These are phyloP conservation scores for Nysson spinosus DNA, from an alignment of 2,888 invertebrate species.

Conservation along the genomic window DNA sequence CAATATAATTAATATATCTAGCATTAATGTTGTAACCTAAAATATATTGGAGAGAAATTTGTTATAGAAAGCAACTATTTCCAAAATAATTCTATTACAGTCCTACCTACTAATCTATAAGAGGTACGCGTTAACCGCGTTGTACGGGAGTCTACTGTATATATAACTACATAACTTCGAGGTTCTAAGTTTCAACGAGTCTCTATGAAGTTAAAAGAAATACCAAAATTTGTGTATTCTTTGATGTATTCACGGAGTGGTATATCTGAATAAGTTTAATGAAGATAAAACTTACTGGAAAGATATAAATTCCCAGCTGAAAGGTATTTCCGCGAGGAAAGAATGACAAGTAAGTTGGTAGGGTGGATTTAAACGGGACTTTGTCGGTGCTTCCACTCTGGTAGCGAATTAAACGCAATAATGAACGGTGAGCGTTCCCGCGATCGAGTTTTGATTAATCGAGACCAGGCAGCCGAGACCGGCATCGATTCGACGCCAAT, in stretches of 20 bases:
- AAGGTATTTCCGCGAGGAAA: not conserved
- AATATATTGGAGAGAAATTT: too few species aligned
- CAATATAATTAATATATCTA: too few species aligned
- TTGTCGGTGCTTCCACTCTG: slow-evolving; percentile 31
- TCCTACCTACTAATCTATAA: too few species aligned
- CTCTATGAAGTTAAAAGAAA: too few species aligned
- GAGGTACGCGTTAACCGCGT: too few species aligned
- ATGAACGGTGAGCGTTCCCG: slow-evolving; percentile 50
- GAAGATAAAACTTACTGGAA: not conserved
- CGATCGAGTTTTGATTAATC: slow-evolving; percentile 69
- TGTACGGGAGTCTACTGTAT: too few species aligned
- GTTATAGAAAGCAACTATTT: too few species aligned
- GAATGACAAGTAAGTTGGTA: slow-evolving; percentile 13
- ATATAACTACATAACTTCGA: too few species aligned
- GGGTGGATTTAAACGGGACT: slow-evolving; percentile 39
- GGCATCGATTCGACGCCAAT: slow-evolving; percentile 63
- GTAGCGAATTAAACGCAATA: slow-evolving; percentile 49
- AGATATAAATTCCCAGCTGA: not conserved
- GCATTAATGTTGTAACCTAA: too few species aligned
- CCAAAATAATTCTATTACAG: too few species aligned
- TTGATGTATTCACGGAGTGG: not conserved
- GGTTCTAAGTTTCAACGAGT: too few species aligned
- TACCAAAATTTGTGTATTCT: too few species aligned
- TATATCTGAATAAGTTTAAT: not conserved
- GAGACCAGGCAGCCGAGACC: slow-evolving; percentile 58